A percentile compares a stretch with the other conserved stretches of the same genome.
Evolutionary conservation across 2,888 invertebrate species (phyloP).

Genomic region (Candidula unifasciata): DNA sequence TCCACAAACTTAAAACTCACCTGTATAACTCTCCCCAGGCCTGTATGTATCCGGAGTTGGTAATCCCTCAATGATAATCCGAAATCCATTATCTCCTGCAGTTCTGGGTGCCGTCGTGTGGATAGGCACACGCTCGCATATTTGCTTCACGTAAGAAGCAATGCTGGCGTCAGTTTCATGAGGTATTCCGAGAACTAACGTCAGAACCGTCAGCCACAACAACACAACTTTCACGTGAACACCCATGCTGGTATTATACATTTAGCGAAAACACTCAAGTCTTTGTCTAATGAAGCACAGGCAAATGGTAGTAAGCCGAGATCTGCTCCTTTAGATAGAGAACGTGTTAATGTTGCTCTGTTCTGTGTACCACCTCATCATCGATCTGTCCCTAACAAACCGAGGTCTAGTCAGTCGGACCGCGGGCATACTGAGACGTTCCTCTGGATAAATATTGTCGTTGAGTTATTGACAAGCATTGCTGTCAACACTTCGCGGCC

Average conservation of each 20-base stretch:
- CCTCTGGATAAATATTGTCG: too few relatives aligned
- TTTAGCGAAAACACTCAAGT: too few relatives aligned
- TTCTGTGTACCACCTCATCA: too few relatives aligned
- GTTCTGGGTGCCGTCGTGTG: constrained; percentile 53
- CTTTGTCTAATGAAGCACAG: too few relatives aligned
- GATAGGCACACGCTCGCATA: constrained; percentile 55
- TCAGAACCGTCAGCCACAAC: background rate
- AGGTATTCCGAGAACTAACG: constrained; percentile 24
- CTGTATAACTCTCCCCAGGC: constrained; percentile 54
- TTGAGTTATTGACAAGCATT: too few relatives aligned
- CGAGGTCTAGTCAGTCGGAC: too few relatives aligned
- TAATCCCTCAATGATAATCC: constrained; percentile 52
- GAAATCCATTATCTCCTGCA: constrained; percentile 53
- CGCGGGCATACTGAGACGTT: too few relatives aligned
- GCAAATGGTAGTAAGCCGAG: too few relatives aligned
- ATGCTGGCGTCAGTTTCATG: constrained; percentile 30
- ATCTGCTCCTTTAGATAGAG: too few relatives aligned
- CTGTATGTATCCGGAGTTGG: constrained; percentile 47
- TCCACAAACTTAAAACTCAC: constrained; percentile 28
- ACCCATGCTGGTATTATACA: background rate
- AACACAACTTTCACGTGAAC: background rate
- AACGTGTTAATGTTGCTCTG: too few relatives aligned
- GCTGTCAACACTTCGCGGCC: too few relatives aligned
- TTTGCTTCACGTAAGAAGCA: constrained; percentile 53
- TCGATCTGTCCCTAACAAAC: too few relatives aligned